Conservation (phyloP, 2,797 vertebrate genomes). For the Sebastes matsubarae region DNA sequence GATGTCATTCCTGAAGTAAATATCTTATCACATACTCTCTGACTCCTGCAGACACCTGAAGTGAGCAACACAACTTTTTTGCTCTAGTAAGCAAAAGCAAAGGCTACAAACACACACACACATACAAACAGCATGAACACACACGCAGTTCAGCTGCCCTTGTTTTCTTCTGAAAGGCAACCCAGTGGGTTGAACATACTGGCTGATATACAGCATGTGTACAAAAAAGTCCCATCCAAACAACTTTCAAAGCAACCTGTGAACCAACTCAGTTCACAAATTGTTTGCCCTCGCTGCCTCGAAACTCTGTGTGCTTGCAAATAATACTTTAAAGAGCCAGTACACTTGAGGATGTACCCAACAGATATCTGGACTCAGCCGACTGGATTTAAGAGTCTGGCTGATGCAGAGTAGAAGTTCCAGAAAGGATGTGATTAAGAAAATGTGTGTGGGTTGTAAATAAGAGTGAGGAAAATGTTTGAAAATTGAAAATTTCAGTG, state of each 20-base stretch:
- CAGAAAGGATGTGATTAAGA: neutral
- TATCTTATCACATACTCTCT: neutral
- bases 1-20: neutral
- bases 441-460: neutral
- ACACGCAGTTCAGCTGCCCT: slow-evolving; percentile 20
- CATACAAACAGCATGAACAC: neutral
- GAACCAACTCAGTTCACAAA: slow-evolving; percentile 59
- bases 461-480: neutral
- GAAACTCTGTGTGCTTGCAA: slow-evolving; percentile 43
- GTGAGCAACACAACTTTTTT: slow-evolving; percentile 4
- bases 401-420: neutral
- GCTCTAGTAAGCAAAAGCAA: slow-evolving; percentile 12
- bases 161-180: slow-evolving; percentile 36
- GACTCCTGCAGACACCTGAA: slow-evolving; percentile 10
- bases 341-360: slow-evolving; percentile 21
- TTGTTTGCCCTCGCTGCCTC: slow-evolving; percentile 49
- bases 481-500: neutral
- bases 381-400: slow-evolving; percentile 2
- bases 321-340: slow-evolving; percentile 30
- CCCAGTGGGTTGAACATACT: slow-evolving; percentile 30
- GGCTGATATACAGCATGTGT: slow-evolving; percentile 33
- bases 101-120: neutral
- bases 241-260: slow-evolving; percentile 50
- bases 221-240: slow-evolving; percentile 47
- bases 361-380: slow-evolving; percentile 17